Evolutionary conservation across 2,888 invertebrate species (phyloP), one percentile per base, ranked within the genome.

Genomic region (Acanthopleura granulata): DNA sequence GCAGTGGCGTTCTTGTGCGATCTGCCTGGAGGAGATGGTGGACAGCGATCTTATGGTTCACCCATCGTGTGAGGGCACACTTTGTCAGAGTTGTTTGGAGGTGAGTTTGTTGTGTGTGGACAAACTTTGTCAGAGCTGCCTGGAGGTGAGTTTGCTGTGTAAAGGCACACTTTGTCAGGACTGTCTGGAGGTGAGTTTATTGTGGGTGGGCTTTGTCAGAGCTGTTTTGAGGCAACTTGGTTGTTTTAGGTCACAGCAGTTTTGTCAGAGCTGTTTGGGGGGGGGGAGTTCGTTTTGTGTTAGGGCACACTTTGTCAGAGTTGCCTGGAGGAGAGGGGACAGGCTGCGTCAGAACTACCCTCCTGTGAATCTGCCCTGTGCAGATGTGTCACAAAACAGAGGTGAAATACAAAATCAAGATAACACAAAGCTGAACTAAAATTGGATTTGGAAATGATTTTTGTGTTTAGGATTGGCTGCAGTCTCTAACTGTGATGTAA

Each of bases 11-110:
- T 86, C 87, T 3, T 93, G 93, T 87, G 92, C 91, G 66, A 93
- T 93, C 79, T 94, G 93, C 81, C 89, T 93, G 70, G 93, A 93
- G 80, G 93, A 93, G 77, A 90, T 92, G 84, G 91, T 92, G 29
- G 89, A 90, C 77, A 89, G 90, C 30, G 92, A 92, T 76, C 88
- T 93, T 74, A 91, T 92, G 81, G 91, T 91, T 40, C 93, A 93
- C 85, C 90, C 90, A 22, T 91, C 90, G n/a, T 93, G 93, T 82
- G 91, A 90, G 71, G 93, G 93, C 81, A 91, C 91, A 25, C 90
- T 93, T 49, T 94, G 93, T 87, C 91, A 92, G 77, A 87, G 89
- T 62, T 93, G 94, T 83, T 91, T 93, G 69, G 92, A 92, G 91
- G 93, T 93, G 87, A 90, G 82, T 66, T 66, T 40, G 40, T 40